Percentiles rank a stretch among this genome's conserved stretches.
Conservation (phyloP, 2,797 vertebrate genomes). For the Dipus sagitta region DNA sequence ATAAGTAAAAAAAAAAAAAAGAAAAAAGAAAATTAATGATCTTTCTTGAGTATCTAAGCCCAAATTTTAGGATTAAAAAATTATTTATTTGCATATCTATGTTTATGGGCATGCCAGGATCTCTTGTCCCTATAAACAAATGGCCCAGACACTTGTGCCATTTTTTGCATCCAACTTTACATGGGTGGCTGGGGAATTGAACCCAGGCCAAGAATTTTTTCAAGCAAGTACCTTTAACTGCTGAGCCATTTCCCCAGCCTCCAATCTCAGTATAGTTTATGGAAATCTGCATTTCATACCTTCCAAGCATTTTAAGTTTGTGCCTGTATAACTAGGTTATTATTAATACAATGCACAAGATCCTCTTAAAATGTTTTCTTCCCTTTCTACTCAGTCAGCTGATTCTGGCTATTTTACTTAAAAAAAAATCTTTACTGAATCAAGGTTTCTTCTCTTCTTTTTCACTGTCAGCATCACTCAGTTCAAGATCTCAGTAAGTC, state of each 20-base stretch:
- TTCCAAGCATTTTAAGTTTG: not conserved
- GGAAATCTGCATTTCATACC: not conserved
- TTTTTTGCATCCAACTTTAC: too few species aligned
- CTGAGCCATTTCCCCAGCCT: too few species aligned
- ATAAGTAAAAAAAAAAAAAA: too few species aligned
- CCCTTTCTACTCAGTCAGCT: not conserved
- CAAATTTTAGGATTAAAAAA: not conserved
- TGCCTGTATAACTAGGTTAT: not conserved
- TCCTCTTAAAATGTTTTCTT: not conserved
- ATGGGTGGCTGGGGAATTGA: too few species aligned
- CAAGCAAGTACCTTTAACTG: too few species aligned
- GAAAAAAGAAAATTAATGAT: too few species aligned
- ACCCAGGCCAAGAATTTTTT: too few species aligned
- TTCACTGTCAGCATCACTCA: not conserved
- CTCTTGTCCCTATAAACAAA: too few species aligned
- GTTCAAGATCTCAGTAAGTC: not conserved
- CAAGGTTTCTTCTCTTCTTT: not conserved
- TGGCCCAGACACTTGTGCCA: too few species aligned
- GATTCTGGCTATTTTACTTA: slow-evolving; percentile 12
- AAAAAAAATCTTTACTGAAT: not conserved
- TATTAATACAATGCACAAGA: not conserved
- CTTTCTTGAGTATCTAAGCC: not conserved
- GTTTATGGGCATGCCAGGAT: too few species aligned
- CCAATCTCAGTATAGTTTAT: not conserved
- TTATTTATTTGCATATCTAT: too few species aligned